phyloP scores from a whole-genome alignment of 2,888 invertebrate species.

The Chrysodeixis includens region DNA sequence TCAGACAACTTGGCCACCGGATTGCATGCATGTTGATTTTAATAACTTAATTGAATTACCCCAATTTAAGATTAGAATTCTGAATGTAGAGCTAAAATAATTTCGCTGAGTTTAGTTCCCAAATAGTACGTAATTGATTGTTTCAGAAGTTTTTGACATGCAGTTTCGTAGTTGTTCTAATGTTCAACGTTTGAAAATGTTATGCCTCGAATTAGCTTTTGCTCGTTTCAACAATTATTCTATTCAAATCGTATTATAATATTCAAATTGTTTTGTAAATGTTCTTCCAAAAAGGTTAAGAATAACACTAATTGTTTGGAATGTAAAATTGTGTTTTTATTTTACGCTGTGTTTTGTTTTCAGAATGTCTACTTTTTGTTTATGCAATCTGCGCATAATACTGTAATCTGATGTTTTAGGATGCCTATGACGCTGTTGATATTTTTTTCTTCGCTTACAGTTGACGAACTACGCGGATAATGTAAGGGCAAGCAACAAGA shows the following conservation, averaged over 20 bases:
- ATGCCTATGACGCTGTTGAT: too few relatives aligned
- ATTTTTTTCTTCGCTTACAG: too few relatives aligned
- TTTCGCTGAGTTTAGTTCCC: conserved; percentile 14
- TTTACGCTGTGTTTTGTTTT: not conserved
- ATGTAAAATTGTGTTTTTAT: not conserved
- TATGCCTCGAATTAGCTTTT: conserved; percentile 28
- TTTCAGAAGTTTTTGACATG: conserved; percentile 22
- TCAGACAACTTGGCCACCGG: conserved; percentile 19
- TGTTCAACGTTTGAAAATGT: conserved; percentile 27
- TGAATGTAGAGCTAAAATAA: conserved; percentile 11
- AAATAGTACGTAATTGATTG: conserved; percentile 27
- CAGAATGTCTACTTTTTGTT: not conserved
- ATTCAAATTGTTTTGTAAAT: not conserved
- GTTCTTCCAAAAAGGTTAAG: not conserved
- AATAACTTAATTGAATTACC: conserved; percentile 43
- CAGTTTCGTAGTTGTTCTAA: conserved; percentile 11
- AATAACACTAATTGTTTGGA: not conserved
- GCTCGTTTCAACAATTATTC: conserved; percentile 14
- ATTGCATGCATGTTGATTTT: conserved; percentile 42
- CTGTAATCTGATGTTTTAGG: too few relatives aligned
- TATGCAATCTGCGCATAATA: too few relatives aligned
- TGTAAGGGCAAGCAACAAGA: too few relatives aligned
- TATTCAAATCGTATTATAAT: not conserved
- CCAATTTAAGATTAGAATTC: conserved; percentile 28
- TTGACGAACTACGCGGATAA: too few relatives aligned